A percentile compares a stretch with the other conserved stretches of the same genome.
Conservation (phyloP, 2,888 invertebrate genomes). For the Thecophora atra region DNA sequence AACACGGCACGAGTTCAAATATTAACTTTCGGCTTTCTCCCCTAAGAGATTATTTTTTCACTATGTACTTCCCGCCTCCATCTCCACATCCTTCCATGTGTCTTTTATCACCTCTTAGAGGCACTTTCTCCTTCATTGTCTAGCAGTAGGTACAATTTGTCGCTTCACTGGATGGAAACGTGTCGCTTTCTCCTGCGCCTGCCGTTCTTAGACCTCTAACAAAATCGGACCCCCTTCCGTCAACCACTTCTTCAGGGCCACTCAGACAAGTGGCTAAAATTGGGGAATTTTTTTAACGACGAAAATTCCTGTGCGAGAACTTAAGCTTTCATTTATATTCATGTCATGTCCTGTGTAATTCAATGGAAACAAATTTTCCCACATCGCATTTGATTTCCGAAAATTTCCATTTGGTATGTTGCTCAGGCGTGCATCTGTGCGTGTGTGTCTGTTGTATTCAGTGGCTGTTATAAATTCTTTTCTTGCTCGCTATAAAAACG, state of each 20-base stretch:
- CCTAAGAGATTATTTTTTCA: no score
- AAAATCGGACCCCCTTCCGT: no score
- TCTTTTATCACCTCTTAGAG: neutral
- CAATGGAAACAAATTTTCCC: slow-evolving; percentile 26
- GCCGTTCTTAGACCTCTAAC: no score
- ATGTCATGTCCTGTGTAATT: slow-evolving; percentile 31
- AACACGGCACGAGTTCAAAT: no score
- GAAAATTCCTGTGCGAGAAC: slow-evolving; percentile 13
- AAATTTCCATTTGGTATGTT: neutral
- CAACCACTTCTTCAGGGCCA: neutral
- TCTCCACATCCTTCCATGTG: neutral
- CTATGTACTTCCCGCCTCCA: no score
- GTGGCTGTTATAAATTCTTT: neutral
- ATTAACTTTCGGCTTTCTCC: no score
- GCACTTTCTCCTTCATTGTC: neutral
- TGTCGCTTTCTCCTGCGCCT: no score
- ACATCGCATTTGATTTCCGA: neutral
- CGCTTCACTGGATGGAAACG: no score
- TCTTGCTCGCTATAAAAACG: slow-evolving; percentile 17
- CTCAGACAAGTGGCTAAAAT: neutral
- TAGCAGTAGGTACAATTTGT: no score
- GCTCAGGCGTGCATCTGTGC: neutral
- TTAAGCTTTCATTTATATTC: slow-evolving; percentile 33
- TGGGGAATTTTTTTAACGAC: neutral
- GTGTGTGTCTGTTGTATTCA: slow-evolving; percentile 15